Conservation (phyloP, 2,888 invertebrate genomes). For the Euzetes globulus region DNA sequence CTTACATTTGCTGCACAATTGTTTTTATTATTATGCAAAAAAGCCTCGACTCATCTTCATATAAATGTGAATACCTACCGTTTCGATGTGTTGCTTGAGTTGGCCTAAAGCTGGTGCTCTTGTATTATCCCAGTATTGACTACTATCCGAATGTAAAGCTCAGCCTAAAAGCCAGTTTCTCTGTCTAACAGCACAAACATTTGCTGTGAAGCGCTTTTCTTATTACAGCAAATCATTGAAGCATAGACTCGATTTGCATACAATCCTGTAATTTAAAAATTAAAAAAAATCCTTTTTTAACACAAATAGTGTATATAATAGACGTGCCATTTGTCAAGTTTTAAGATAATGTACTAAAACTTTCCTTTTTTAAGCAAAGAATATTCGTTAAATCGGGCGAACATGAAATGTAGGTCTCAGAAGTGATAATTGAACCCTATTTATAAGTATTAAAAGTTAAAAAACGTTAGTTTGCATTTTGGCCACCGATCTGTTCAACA, state of each 20-base stretch:
- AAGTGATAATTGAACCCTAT: slow-evolving; percentile 22
- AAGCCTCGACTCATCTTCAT: not conserved
- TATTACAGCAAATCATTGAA: slow-evolving; percentile 19
- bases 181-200: not conserved
- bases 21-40: slow-evolving; percentile 21
- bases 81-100: not conserved
- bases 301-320: not conserved
- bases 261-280: slow-evolving; percentile 14
- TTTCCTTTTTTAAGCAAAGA: not conserved
- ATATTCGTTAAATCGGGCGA: slow-evolving; percentile 18
- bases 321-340: slow-evolving; percentile 25
- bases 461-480: slow-evolving; percentile 10
- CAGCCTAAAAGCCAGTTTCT: slow-evolving; percentile 14
- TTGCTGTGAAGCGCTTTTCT: slow-evolving; percentile 9
- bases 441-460: slow-evolving; percentile 12
- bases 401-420: slow-evolving; percentile 16
- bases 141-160: not conserved
- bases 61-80: not conserved
- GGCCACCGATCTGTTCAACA: not conserved
- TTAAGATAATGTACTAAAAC: slow-evolving; percentile 18
- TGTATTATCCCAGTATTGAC: not conserved
- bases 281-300: slow-evolving; percentile 8
- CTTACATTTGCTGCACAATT: slow-evolving; percentile 12
- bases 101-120: slow-evolving; percentile 9
- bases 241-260: not conserved